Percentiles rank a stretch among this genome's conserved stretches.
These are phyloP conservation scores for Eulemur albifrons DNA, from an alignment of 2,797 vertebrate species.

Conservation along the genomic window DNA sequence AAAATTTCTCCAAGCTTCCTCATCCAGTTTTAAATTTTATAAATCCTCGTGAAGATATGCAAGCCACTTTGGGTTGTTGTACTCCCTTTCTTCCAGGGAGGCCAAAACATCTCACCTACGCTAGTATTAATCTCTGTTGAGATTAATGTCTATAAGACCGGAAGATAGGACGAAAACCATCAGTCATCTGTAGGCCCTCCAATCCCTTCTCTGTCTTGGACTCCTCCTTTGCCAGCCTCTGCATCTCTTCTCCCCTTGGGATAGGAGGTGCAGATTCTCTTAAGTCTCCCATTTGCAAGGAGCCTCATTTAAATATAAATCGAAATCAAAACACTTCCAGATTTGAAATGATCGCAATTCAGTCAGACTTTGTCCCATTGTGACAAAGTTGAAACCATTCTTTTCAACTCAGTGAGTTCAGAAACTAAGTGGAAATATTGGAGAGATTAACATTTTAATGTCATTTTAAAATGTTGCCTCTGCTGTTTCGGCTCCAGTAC, in stretches of 20 bases:
- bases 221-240: not conserved
- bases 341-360: conserved; percentile 64
- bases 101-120: not conserved
- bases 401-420: conserved; percentile 66
- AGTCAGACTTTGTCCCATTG: not conserved
- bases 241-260: not conserved
- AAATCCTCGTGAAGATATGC: not conserved
- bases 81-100: not conserved
- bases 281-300: conserved; percentile 13
- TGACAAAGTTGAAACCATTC: conserved; percentile 50
- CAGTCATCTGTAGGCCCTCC: not conserved
- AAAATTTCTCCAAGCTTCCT: not conserved
- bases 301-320: conserved; percentile 72
- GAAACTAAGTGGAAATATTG: conserved; percentile 58
- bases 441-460: conserved; percentile 75
- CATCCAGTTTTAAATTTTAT: not conserved
- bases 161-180: not conserved
- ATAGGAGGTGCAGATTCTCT: not conserved
- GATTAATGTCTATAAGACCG: not conserved
- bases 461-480: conserved; percentile 34
- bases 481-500: conserved; percentile 52
- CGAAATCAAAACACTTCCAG: conserved; percentile 58
- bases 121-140: conserved; percentile 10
- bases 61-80: not conserved
- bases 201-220: not conserved